These are phyloP conservation scores for Diplodus puntazzo DNA, from an alignment of 2,797 vertebrate species.

Conservation along the genomic window DNA sequence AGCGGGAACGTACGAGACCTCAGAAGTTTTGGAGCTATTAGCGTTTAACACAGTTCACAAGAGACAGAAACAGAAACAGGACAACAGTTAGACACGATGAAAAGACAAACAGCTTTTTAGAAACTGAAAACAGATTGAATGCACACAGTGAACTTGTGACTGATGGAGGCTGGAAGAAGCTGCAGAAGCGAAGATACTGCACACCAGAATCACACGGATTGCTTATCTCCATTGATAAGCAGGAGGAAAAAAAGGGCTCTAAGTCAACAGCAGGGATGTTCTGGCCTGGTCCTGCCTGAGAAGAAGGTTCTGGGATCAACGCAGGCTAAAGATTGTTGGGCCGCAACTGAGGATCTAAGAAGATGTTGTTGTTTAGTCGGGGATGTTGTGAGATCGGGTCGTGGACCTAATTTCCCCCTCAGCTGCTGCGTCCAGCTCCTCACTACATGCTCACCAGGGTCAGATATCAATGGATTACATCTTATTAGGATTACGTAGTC, in stretches of 20 bases:
- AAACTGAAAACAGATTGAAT: constrained; percentile 43
- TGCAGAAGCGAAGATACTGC: constrained; percentile 61
- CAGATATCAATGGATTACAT: too few species aligned
- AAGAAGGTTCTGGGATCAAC: neutral
- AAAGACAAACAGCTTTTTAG: constrained; percentile 43
- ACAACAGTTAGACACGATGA: constrained; percentile 62
- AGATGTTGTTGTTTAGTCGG: neutral
- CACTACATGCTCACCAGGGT: neutral
- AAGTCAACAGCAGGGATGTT: constrained; percentile 21
- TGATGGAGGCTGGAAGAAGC: constrained; percentile 46
- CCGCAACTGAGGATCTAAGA: constrained; percentile 1
- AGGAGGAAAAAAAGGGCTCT: constrained; percentile 1
- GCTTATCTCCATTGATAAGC: constrained; percentile 58
- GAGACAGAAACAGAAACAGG: constrained; percentile 69
- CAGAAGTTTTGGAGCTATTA: constrained; percentile 53
- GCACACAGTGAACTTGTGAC: constrained; percentile 35
- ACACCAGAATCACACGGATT: constrained; percentile 12
- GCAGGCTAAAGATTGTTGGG: neutral
- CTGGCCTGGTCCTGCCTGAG: constrained; percentile 6
- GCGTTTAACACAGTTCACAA: constrained; percentile 48
- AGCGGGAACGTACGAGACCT: constrained; percentile 41
- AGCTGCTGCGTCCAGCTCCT: constrained; percentile 7
- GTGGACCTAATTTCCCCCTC: neutral
- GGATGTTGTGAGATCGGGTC: neutral
- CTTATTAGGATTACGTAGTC: too few species aligned